Conservation (phyloP, 2,888 invertebrate genomes). For the Suillia variegata region DNA sequence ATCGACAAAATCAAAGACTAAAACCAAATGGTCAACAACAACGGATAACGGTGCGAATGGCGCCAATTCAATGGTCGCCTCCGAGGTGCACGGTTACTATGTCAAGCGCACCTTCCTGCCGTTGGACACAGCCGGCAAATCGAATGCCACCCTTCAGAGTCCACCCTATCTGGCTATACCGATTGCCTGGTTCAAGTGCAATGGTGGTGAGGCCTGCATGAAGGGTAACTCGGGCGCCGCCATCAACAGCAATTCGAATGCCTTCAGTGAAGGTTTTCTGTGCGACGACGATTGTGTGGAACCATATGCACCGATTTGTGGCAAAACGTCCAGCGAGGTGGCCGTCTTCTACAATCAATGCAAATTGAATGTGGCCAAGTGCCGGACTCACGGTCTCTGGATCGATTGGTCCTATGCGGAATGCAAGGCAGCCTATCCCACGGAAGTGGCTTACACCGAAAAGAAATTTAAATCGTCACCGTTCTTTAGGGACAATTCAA, state of each 20-base stretch:
- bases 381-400: slow-evolving; percentile 52
- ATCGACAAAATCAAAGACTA: slow-evolving; percentile 43
- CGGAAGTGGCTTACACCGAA: slow-evolving; percentile 47
- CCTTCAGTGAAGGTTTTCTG: slow-evolving; percentile 46
- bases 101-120: slow-evolving; percentile 52
- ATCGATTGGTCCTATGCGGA: slow-evolving; percentile 41
- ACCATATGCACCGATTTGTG: slow-evolving; percentile 49
- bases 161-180: slow-evolving; percentile 52
- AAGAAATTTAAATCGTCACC: slow-evolving; percentile 48
- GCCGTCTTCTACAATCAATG: slow-evolving; percentile 54
- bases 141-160: slow-evolving; percentile 30
- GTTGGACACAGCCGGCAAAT: slow-evolving; percentile 1
- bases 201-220: slow-evolving; percentile 29
- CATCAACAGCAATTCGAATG: slow-evolving; percentile 40
- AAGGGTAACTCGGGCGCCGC: slow-evolving; percentile 39
- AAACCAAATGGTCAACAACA: slow-evolving; percentile 53
- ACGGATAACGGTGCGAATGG: slow-evolving; percentile 35
- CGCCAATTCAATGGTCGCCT: slow-evolving; percentile 41
- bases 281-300: slow-evolving; percentile 51
- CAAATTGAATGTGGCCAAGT: slow-evolving; percentile 52
- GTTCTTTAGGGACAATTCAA: slow-evolving; percentile 36
- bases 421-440: slow-evolving; percentile 43
- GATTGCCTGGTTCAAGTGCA: slow-evolving; percentile 49
- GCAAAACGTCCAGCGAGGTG: slow-evolving; percentile 44
- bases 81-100: slow-evolving; percentile 53